Evolutionary conservation across 2,113 vertebrate species (phyloP), one percentile per base, ranked within the genome.

Genomic region (Galbula dea): DNA sequence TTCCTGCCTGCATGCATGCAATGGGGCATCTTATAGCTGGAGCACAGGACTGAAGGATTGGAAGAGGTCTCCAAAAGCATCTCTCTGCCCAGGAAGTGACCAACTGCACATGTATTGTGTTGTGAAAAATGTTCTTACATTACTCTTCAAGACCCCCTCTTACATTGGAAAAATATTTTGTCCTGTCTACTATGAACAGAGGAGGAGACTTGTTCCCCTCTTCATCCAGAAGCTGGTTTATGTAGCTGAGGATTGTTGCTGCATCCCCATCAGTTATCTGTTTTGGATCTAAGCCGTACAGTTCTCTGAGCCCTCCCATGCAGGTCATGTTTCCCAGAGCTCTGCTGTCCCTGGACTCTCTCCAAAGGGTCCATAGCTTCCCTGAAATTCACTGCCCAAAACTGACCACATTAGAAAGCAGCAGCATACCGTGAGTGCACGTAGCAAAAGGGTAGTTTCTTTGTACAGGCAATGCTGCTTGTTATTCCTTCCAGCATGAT

Each of bases 91-190:
- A 71, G 58, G 37, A 66, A 58, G 7, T 65, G 52, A 65, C 29
- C n/a, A 63, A 3, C 24, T 59, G 1, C 32, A 19, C 7, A 5
- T 1, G 1, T 2, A 9, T 7, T 39, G 8, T 62, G 19, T 20
- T 58, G 34, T 54, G 46, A 86, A 77, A 41, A 12, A 3, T 34
- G 17, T 58, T 48, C 20, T 68, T 69, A 78, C 3, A 15, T 8
- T 11, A 37, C 34, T 46, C 15, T 57, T 74, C 32, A 66, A 22
- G 32, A 32, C 24, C 3, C 8, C 9, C 10, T 2, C 10, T 68
- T 32, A 43, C 21, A 10, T 45, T 26, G 57, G 59, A 62, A 74
- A 66, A 12, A 2, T 54, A 71, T 57, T 92, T 58, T 1, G 3
- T 26, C 9, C 8, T 51, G 15, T 34, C 54, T 13, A 1, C 34